phyloP scores from a whole-genome alignment of 2,113 vertebrate genomes.

The Euleptes europaea region DNA sequence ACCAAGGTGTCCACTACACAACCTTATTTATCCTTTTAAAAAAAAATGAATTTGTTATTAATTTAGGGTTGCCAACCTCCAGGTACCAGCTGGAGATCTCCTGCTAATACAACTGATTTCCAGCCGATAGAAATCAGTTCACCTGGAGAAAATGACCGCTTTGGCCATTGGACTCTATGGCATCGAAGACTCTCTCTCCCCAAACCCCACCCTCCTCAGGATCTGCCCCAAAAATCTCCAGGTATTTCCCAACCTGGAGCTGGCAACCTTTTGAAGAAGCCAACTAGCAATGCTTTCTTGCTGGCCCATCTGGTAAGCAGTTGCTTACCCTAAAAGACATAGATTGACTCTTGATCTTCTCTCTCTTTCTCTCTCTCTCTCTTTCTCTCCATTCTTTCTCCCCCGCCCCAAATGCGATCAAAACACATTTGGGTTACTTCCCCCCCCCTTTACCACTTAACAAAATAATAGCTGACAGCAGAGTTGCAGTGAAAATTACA shows the following conservation, averaged over 20 bases:
- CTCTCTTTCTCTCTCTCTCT: neutral
- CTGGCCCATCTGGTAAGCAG: neutral
- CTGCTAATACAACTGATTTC: too few species aligned
- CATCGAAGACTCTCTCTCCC: too few species aligned
- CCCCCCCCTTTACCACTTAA: neutral
- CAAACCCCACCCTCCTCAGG: too few species aligned
- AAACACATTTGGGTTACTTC: neutral
- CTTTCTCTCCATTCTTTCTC: neutral
- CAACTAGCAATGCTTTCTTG: neutral
- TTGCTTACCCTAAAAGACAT: neutral
- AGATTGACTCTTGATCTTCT: neutral
- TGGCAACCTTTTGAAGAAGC: neutral
- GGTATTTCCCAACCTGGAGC: neutral
- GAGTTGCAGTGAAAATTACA: conserved; percentile 49
- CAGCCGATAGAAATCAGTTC: too few species aligned
- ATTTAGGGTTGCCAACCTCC: too few species aligned
- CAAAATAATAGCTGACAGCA: neutral
- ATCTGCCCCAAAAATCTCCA: too few species aligned
- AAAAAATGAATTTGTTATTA: too few species aligned
- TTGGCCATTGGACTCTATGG: too few species aligned
- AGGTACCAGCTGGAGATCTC: too few species aligned
- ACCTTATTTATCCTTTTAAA: too few species aligned
- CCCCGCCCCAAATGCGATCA: neutral
- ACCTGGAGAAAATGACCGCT: too few species aligned
- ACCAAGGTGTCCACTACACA: too few species aligned